Base-by-base conservation (phyloP, 2,797 vertebrate genomes). In the Peromyscus aztecus region DNA sequence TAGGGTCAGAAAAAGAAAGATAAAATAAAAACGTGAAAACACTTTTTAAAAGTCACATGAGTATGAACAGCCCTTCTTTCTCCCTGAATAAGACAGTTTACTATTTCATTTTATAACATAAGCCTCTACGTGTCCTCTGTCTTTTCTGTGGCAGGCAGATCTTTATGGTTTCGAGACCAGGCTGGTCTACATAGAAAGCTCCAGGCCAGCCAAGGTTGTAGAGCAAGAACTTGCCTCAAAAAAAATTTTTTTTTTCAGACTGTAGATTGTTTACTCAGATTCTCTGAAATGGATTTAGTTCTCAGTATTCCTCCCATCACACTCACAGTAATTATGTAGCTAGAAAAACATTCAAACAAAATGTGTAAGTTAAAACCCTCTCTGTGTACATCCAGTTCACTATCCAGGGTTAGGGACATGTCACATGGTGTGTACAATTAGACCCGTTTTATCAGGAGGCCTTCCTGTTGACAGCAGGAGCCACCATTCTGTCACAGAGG, bases 401-500 rank as follows among this genome's bases (percentile, higher is more conserved):
- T 19, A 73, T 23, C 29, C 91, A 31, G 59, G 57, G 6, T 57
- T 78, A 34, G 34, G 46, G 86, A 94, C 91, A 91, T 89, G 40
- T 46, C 82, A 87, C 55, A 31, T 69, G 80, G 80, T 94, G 93
- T 88, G 71, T 52, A 24, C n/a, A 23, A 19, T 82, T 93, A 86
- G 91, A 57, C 83, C 52, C 89, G 24, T 87, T 34, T 57, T 29
- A 55, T 63, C 24, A 55, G 46, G 78, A 89, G 46, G n/a, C 63
- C 89, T 92, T 43, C 40, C 69, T 89, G 92, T 82, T 71, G 92
- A 10, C 67, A 43, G 16, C 49, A 34, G 37, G 55, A 96, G 55
- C 71, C 85, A 31, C 55, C 96, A 8, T 94, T 96, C 89, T 89
- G 16, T 81, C 69, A 83, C 55, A 77, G 88, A 95, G 37, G 34